Evolutionary conservation across 1,140 invertebrate species (phyloP).

Genomic region (Watersipora subatra): DNA sequence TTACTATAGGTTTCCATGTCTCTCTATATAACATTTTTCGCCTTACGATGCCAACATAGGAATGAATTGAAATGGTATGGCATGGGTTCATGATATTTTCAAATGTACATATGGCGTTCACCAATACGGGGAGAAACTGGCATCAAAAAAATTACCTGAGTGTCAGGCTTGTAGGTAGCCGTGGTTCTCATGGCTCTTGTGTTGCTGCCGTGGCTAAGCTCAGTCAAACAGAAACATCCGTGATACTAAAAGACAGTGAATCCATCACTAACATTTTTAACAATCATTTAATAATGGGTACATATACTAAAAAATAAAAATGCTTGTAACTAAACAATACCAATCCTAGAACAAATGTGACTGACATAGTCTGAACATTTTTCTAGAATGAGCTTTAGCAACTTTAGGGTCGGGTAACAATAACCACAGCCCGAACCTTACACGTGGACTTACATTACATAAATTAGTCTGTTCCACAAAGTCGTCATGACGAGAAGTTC

Average conservation of each 20-base stretch:
- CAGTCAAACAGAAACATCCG: slow-evolving; percentile 77
- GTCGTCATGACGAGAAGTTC: slow-evolving; percentile 59
- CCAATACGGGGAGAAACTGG: too few species aligned
- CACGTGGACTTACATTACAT: slow-evolving; percentile 39
- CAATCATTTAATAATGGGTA: neutral
- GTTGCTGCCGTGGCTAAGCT: slow-evolving; percentile 84
- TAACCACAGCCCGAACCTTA: too few species aligned
- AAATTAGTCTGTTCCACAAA: slow-evolving; percentile 55
- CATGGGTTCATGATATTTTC: too few species aligned
- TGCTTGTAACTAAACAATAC: slow-evolving; percentile 1
- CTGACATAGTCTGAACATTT: neutral
- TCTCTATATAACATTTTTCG: too few species aligned
- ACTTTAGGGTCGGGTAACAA: too few species aligned
- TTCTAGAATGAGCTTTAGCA: neutral
- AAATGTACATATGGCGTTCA: too few species aligned
- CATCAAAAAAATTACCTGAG: slow-evolving; percentile 33
- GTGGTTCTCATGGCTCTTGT: slow-evolving; percentile 77
- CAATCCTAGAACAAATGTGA: neutral
- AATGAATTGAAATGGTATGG: too few species aligned
- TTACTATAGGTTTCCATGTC: too few species aligned
- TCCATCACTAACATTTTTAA: slow-evolving; percentile 1
- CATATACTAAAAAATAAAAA: slow-evolving; percentile 6
- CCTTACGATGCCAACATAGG: too few species aligned
- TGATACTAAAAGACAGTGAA: slow-evolving; percentile 45
- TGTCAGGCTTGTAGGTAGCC: slow-evolving; percentile 66